Base-by-base conservation (phyloP, 2,113 vertebrate genomes). In the Clinocottus analis region DNA sequence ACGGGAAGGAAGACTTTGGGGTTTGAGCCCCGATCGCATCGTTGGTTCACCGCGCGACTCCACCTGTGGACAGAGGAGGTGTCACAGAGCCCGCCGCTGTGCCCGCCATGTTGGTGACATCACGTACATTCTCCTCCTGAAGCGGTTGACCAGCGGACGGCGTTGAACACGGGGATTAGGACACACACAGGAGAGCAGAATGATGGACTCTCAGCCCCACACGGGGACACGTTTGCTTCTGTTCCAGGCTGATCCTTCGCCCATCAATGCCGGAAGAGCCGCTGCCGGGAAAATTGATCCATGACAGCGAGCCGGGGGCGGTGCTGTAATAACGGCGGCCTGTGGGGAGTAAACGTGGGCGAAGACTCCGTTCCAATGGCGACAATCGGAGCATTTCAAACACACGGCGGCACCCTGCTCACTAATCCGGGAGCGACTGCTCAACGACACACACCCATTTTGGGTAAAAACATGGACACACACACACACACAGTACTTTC, bases 1-100 rank as follows among this genome's bases (percentile, higher is more conserved):
- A 91, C 90, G 87, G 88, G 84, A 89, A 96, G 95, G 96, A 97
- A 96, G 95, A 96, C 96, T 94, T 90, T 90, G 86, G 85, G n/a
- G n/a, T n/a, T n/a, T 82, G 86, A 93, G 94, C 91, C 95, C 90
- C 94, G 93, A 94, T 90, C 89, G 84, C 77, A 76, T 85, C 78
- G 70, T 84, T 77, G 82, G 72, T 82, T 73, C 29, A 49, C 21
- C 11, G 2, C 31, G 56, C 43, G 27, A 21, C 43, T n/a, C 66
- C 58, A 69, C 71, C 63, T 82, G 25, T 14, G 67, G 63, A 76
- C 53, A 41, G 37, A 63, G 25, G n/a, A 69, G 77, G 51, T 25
- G 19, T 60, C 23, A 33, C 41, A 37, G 55, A 77, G 33, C 58
- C 74, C 45, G 72, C 66, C 37, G 31, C 21, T 39, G 51, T 65